Conservation (phyloP, 1,140 invertebrate genomes). For the Drosophila albomicans region DNA sequence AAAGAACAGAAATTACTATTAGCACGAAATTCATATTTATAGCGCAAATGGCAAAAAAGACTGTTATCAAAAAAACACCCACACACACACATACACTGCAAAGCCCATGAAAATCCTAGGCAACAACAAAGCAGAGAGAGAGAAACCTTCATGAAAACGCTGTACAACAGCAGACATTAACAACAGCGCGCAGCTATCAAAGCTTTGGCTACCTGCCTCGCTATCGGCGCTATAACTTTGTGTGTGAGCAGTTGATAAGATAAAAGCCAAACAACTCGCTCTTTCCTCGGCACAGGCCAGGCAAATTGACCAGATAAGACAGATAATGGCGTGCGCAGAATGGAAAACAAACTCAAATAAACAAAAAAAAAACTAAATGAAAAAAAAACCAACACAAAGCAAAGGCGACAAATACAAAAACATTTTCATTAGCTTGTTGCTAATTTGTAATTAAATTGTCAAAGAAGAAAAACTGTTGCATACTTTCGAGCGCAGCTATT, state of each 20-base stretch:
- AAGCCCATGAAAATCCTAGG: slow-evolving; percentile 37
- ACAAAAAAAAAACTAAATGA: neutral
- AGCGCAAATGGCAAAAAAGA: slow-evolving; percentile 56
- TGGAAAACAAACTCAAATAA: slow-evolving; percentile 2
- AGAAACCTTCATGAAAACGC: slow-evolving; percentile 12
- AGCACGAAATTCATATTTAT: slow-evolving; percentile 73
- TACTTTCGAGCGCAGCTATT: slow-evolving; percentile 32
- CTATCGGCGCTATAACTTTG: slow-evolving; percentile 28
- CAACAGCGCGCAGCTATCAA: neutral
- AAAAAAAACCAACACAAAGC: neutral
- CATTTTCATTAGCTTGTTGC: slow-evolving; percentile 1
- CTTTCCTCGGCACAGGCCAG: slow-evolving; percentile 14
- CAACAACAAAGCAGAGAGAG: slow-evolving; percentile 24
- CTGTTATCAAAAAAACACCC: slow-evolving; percentile 25
- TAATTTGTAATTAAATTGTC: slow-evolving; percentile 20
- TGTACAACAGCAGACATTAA: slow-evolving; percentile 37
- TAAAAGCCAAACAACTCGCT: slow-evolving; percentile 40
- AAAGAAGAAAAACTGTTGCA: slow-evolving; percentile 30
- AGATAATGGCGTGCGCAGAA: slow-evolving; percentile 14
- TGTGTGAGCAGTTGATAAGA: slow-evolving; percentile 37
- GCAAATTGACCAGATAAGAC: slow-evolving; percentile 37
- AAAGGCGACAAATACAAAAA: too few relatives aligned
- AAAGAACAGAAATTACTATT: slow-evolving; percentile 74
- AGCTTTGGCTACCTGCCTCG: slow-evolving; percentile 14
- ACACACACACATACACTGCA: slow-evolving; percentile 3